Evolutionary conservation across 2,888 invertebrate genomes (phyloP), one percentile per base, ranked within the genome.

Genomic region (Lycia hirtaria): DNA sequence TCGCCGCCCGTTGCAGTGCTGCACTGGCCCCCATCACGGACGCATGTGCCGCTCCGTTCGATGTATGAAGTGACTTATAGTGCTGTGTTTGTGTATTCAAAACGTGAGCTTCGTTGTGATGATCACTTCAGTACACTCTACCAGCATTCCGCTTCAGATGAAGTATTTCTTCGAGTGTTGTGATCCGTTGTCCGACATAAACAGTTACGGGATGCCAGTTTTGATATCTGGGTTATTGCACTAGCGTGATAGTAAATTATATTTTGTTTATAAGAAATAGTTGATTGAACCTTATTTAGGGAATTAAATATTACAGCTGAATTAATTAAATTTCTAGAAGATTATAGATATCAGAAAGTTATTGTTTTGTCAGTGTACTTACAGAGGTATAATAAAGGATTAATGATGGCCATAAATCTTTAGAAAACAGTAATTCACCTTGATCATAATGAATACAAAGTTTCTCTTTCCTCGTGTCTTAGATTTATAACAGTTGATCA

Each of bases 1-100:
- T 72, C 73, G 54, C 55, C 76, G 75, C 75, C 67, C 64, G 72
- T 72, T 81, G 83, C 86, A 86, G 85, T 83, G 73, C 72, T 88
- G 88, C 87, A 87, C 72, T 76, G 77, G 80, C 66, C 75, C 62
- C 72, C 73, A 74, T 60, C 66, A 72, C 75, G 83, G 68, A 43
- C 78, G 76, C 84, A 78, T 84, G 82, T 58, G 63, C 33, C 67
- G 28, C 33, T 41, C 44, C 28, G 41, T 26, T 51, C 59, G 47
- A 55, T 44, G 51, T 59, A 59, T 59, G 61, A 43, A 59, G 55
- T 55, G 51, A 51, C 40, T 35, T 20, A 37, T 47, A 38, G 61
- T 59, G 56, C 54, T 60, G 64, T 60, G 62, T 51, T 64, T 66
- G 68, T 64, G 72, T 64, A 72, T 62, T 65, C 60, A 60, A 58